phyloP scores from a whole-genome alignment of 2,797 vertebrate species.

The Microctenopoma stevenorrisi region DNA sequence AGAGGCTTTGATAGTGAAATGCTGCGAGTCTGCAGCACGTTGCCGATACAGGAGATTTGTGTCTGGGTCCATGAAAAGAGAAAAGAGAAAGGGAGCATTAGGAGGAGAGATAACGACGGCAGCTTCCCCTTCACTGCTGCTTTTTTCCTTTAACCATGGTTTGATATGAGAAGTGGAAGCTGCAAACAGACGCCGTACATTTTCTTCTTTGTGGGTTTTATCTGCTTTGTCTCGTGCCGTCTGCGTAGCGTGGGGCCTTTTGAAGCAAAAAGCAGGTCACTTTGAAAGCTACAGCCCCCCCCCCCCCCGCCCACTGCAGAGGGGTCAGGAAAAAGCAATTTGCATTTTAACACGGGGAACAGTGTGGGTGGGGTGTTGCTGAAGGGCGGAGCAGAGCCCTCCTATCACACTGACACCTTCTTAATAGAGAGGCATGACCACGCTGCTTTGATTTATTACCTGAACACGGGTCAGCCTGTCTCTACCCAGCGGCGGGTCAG shows the following conservation, averaged over 20 bases:
- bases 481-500: not conserved
- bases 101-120: too few species aligned
- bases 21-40: not conserved
- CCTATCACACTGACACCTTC: conserved; percentile 57
- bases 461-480: not conserved
- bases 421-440: conserved; percentile 57
- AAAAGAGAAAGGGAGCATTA: too few species aligned
- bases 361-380: conserved; percentile 41
- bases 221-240: conserved; percentile 38
- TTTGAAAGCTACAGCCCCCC: conserved; percentile 56
- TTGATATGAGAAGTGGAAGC: too few species aligned
- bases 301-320: conserved; percentile 31
- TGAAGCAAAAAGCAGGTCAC: conserved; percentile 66
- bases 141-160: too few species aligned
- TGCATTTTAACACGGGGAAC: conserved; percentile 68
- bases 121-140: too few species aligned
- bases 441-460: conserved; percentile 17
- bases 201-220: conserved; percentile 29
- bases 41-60: not conserved
- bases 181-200: not conserved
- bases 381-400: conserved; percentile 54
- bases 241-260: conserved; percentile 34
- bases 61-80: too few species aligned
- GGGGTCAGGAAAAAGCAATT: conserved; percentile 72
- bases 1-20: conserved; percentile 30